Percentiles rank a stretch among this genome's conserved stretches.
These are phyloP conservation scores for Tragelaphus buxtoni DNA, from an alignment of 2,113 vertebrate species.

Conservation along the genomic window DNA sequence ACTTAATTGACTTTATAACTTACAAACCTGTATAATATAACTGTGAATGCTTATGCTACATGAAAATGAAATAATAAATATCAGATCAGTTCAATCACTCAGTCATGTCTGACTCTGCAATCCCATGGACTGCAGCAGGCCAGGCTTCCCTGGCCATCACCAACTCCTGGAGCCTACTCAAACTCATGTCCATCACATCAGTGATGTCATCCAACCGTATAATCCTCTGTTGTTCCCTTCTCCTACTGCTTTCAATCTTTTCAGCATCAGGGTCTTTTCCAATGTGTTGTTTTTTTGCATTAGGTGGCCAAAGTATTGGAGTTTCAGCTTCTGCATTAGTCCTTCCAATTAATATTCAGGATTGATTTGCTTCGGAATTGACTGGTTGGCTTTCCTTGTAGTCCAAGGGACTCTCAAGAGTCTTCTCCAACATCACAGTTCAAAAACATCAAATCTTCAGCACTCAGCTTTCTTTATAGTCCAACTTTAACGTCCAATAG, in stretches of 20 bases:
- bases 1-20: neutral
- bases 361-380: neutral
- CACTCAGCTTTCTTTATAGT: neutral
- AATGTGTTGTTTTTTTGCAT: neutral
- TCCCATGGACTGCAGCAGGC: neutral
- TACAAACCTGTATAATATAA: neutral
- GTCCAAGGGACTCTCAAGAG: neutral
- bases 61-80: neutral
- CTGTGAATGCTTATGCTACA: neutral
- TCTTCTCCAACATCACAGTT: neutral
- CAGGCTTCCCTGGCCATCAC: neutral
- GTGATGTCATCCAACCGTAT: neutral
- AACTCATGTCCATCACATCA: neutral
- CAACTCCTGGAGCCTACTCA: neutral
- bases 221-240: rapidly evolving
- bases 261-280: neutral
- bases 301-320: neutral
- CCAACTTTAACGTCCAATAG: neutral
- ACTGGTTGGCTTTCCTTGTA: neutral
- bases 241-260: neutral
- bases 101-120: rapidly evolving
- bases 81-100: neutral
- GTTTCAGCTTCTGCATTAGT: neutral
- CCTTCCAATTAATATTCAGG: neutral
- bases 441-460: neutral